Evolutionary conservation across 2,113 vertebrate genomes (phyloP).

Genomic region (Heptranchias perlo): DNA sequence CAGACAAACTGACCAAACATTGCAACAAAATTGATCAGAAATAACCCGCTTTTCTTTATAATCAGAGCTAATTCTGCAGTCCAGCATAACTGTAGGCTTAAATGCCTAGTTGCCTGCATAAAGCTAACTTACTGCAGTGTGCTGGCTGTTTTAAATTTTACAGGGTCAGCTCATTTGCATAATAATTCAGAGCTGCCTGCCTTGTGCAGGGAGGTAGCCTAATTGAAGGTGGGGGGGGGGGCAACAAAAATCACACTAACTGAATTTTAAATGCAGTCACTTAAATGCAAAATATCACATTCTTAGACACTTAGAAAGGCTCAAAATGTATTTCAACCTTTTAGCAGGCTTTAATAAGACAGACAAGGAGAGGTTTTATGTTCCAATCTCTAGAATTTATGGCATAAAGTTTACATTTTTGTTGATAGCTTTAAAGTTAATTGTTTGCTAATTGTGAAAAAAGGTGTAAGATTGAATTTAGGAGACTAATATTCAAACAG

Average conservation of each 20-base stretch:
- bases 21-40: not conserved
- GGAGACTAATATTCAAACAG: not conserved
- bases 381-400: not conserved
- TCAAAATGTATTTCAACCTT: not conserved
- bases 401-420: not conserved
- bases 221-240: not conserved
- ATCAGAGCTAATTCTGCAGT: not conserved
- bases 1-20: not conserved
- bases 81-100: not conserved
- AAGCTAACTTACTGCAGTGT: not conserved
- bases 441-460: not conserved
- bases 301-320: not conserved
- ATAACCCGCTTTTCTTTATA: not conserved
- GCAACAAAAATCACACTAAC: not conserved
- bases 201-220: not conserved
- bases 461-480: not conserved
- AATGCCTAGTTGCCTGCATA: not conserved
- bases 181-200: constrained; percentile 18
- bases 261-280: not conserved
- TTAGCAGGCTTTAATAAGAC: not conserved
- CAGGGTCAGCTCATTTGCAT: not conserved
- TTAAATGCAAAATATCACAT: not conserved
- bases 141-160: not conserved
- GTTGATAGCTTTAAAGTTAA: not conserved
- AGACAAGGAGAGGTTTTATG: not conserved